phyloP scores from a whole-genome alignment of 2,113 vertebrate genomes.

The Takifugu flavidus region DNA sequence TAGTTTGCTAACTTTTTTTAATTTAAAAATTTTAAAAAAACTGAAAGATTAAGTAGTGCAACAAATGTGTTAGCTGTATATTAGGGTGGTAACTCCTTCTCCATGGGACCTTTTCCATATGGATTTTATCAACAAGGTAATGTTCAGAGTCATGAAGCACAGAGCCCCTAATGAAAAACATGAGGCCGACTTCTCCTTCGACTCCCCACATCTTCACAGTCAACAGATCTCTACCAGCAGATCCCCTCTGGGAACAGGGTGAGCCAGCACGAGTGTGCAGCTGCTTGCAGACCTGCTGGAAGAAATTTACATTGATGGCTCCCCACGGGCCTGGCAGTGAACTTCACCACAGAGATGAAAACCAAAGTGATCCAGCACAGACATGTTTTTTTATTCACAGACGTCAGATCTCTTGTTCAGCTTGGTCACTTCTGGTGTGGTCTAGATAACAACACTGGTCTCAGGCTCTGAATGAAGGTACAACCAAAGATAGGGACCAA shows the following conservation, averaged over 20 bases:
- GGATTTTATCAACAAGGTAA: neutral
- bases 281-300: constrained; percentile 10
- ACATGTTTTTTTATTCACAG: neutral
- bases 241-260: constrained; percentile 15
- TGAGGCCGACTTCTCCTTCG: neutral
- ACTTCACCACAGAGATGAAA: neutral
- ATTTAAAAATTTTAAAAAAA: neutral
- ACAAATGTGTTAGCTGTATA: too few relatives aligned
- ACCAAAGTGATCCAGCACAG: neutral
- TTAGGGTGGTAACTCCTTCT: too few relatives aligned
- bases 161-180: neutral
- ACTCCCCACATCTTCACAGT: constrained; percentile 4
- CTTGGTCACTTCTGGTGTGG: neutral
- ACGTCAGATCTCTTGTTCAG: too few relatives aligned
- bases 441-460: too few relatives aligned
- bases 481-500: neutral
- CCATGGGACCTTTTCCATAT: neutral
- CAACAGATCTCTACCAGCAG: constrained; percentile 4
- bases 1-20: neutral
- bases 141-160: neutral
- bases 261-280: constrained; percentile 2
- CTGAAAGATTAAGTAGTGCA: neutral
- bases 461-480: neutral
- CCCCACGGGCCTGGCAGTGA: constrained; percentile 1
- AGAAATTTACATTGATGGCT: constrained; percentile 7